Evolutionary conservation across 2,113 vertebrate genomes (phyloP).

Genomic region (Hippopotamus amphibius): DNA sequence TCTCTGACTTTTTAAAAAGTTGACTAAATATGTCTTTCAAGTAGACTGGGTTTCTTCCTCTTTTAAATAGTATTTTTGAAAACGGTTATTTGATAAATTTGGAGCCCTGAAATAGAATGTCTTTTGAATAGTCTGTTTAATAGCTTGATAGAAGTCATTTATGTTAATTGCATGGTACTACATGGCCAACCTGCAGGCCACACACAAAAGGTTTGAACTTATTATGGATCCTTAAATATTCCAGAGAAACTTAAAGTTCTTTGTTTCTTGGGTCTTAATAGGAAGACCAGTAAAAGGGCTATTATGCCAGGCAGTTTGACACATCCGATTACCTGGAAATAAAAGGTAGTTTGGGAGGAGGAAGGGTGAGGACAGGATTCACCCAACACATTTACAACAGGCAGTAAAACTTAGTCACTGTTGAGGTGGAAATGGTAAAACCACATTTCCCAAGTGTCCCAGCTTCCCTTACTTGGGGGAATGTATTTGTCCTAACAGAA

Average conservation of each 20-base stretch:
- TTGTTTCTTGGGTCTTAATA: neutral
- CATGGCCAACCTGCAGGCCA: neutral
- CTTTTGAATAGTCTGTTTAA: neutral
- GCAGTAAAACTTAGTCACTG: neutral
- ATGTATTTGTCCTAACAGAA: neutral
- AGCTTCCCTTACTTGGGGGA: neutral
- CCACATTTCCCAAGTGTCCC: neutral
- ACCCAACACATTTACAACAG: neutral
- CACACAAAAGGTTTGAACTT: neutral
- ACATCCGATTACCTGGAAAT: neutral
- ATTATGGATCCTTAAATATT: neutral
- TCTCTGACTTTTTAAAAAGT: neutral
- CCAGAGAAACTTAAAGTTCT: neutral
- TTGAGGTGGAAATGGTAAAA: neutral
- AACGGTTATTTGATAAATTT: conserved; percentile 12
- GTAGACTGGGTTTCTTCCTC: neutral
- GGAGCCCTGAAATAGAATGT: neutral
- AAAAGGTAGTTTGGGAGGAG: neutral
- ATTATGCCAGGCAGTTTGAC: neutral
- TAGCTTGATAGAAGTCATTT: neutral
- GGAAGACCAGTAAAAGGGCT: neutral
- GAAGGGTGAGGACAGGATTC: neutral
- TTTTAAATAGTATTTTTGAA: conserved; percentile 20
- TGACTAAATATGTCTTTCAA: neutral
- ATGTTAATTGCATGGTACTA: neutral